Percentiles rank a stretch among this genome's conserved stretches.
Evolutionary conservation across 2,113 vertebrate species (phyloP).

Genomic region (Corythoichthys intestinalis): DNA sequence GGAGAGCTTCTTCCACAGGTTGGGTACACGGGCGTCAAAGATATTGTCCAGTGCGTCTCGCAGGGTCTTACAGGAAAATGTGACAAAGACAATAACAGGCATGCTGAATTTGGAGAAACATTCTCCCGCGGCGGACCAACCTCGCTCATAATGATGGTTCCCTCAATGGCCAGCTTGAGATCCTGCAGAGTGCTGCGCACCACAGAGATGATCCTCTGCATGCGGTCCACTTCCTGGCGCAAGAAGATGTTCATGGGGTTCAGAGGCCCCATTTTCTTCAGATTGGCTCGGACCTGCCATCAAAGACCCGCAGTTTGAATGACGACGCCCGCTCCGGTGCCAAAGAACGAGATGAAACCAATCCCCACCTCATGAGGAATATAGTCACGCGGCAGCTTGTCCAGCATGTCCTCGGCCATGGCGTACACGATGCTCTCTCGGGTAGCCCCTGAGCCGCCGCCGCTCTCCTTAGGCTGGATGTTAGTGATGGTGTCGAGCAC

Average conservation of each 20-base stretch:
- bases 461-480: conserved; percentile 53
- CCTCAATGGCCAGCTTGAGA: conserved; percentile 52
- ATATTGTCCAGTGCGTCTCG: conserved; percentile 84
- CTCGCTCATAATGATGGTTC: conserved; percentile 55
- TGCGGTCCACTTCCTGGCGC: conserved; percentile 52
- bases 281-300: conserved; percentile 33
- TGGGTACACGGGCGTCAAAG: conserved; percentile 82
- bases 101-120: neutral
- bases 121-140: conserved; percentile 12
- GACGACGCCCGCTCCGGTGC: neutral
- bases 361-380: conserved; percentile 39
- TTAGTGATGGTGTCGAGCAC: conserved; percentile 45
- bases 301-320: neutral
- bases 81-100: neutral
- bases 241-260: conserved; percentile 54
- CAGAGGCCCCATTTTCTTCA: conserved; percentile 41
- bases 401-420: conserved; percentile 44
- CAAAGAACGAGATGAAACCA: too few relatives aligned
- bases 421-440: conserved; percentile 45
- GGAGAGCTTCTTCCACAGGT: conserved; percentile 80
- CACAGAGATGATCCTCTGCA: conserved; percentile 44
- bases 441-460: conserved; percentile 34
- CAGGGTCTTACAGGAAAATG: conserved; percentile 60
- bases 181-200: conserved; percentile 44
- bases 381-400: conserved; percentile 41